Evolutionary conservation across 2,113 vertebrate genomes (phyloP), one percentile per base, ranked within the genome.

Genomic region (Narcine bancroftii): DNA sequence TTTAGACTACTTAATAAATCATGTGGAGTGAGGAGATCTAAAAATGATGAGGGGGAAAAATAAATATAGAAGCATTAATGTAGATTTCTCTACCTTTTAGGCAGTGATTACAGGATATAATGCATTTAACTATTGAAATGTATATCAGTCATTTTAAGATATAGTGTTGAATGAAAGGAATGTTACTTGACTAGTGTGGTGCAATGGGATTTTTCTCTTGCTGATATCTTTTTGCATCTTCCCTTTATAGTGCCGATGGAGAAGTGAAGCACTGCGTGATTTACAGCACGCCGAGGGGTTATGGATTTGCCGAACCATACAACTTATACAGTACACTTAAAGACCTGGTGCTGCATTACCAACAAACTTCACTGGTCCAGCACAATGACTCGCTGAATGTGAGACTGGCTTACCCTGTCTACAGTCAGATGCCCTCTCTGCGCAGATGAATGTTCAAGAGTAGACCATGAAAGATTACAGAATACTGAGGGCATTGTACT

Each of bases 201-300:
- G 5, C 69, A 7, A 69, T 69, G 93, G 93, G 93, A 92, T 56
- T 85, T 92, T 0, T 94, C 93, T 93, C 93, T 93, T 93, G 76
- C 92, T 72, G 93, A 73, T 87, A 45, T 50, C 10, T 92, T 92
- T 89, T 93, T 92, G 87, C 93, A 73, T 92, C 93, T 92, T 92
- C 89, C 92, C 91, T 94, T 93, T 81, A n/a, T 96, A 99, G 98
- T 36, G 97, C 97, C 53, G 97, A 98, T 1, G 96, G 98, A 69
- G 98, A 99, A 93, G 98, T 99, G 95, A 99, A 99, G 93, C 98
- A 99, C 95, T 99, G 98, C 94, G 97, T 99, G 95, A 97, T 99
- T 96, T 99, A 98, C 96, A 98, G 96, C 95, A 99, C 98, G 42
- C 96, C 97, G 0, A 96, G 96, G 63, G 98, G 98, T 93, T 99